These are phyloP conservation scores for Aplodontia rufa DNA, from an alignment of 2,113 vertebrate species.

Conservation along the genomic window DNA sequence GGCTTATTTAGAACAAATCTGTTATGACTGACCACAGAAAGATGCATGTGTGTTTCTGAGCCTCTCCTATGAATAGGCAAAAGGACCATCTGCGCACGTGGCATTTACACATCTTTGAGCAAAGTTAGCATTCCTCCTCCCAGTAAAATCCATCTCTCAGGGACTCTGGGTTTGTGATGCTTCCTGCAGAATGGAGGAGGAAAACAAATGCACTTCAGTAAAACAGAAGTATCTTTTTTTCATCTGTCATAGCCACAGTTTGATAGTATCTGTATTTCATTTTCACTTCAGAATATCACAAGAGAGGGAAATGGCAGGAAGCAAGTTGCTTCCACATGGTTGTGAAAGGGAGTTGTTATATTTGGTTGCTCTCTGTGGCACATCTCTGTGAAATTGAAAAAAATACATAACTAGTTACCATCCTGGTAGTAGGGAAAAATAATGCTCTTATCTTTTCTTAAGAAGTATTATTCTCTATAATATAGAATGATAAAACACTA, in stretches of 20 bases:
- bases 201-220: constrained; percentile 81
- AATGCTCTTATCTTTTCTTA: constrained; percentile 42
- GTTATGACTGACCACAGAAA: constrained; percentile 83
- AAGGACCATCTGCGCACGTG: constrained; percentile 82
- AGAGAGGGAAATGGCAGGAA: constrained; percentile 79
- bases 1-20: constrained; percentile 83
- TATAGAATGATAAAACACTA: neutral
- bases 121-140: constrained; percentile 79
- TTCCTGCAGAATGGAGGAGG: constrained; percentile 76
- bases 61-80: constrained; percentile 81
- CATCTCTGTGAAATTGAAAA: constrained; percentile 53
- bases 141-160: constrained; percentile 77
- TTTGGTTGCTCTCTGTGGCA: constrained; percentile 75
- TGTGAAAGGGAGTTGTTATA: constrained; percentile 79
- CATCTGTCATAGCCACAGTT: constrained; percentile 78
- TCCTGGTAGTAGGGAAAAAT: constrained; percentile 36
- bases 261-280: constrained; percentile 81
- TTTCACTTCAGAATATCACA: constrained; percentile 79
- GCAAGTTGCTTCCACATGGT: constrained; percentile 78
- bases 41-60: constrained; percentile 80
- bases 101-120: constrained; percentile 83
- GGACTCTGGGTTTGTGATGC: constrained; percentile 78
- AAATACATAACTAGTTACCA: constrained; percentile 5
- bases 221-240: constrained; percentile 79
- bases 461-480: constrained; percentile 31